Base-by-base conservation (phyloP, 1,140 invertebrate species). In the Rhyacophila brunnea region DNA sequence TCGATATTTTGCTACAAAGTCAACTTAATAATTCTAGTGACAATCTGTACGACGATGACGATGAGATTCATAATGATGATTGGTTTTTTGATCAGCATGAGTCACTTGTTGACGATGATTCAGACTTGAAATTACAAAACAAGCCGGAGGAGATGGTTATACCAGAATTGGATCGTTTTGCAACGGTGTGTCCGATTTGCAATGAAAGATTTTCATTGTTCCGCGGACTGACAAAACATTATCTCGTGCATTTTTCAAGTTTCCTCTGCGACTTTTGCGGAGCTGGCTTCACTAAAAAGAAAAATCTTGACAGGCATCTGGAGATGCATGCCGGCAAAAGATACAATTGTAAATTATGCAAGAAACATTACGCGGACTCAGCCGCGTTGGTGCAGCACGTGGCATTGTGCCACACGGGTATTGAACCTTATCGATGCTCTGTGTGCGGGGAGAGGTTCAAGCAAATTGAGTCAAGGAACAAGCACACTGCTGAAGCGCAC, bases 371-470 rank as follows among this genome's bases (percentile, higher is more conserved):
- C 18, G n/a, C 46, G 1, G 20, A 42, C 23, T 13, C n/a, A 11
- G 14, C 14, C 9, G 14, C 20, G 13, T 11, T 58, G 15, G 7
- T 2, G 15, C 47, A 49, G 19, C 56, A 58, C 28, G 14, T 50
- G 9, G 23, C 14, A 9, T 50, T 10, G 6, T 6, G 15, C 2
- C 56, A 58, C 23, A 23, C 42, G 11, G 28, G 28, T 9, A 43
- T 43, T 1, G 15, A 34, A 32, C 23, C 1, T 0, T 51, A 58
- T 19, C n/a, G 56, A 6, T 58, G 56, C 19, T 5, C 56, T 9
- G 15, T 38, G 11, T 58, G 56, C 32, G 11, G 9, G 10, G 47
- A 43, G 36, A 40, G 56, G 36, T 58, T 58, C 19, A 6, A 3
- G 6, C 18, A 43, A 6, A 42, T 43, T 15, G 14, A 2, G 1